Percentiles rank a stretch among this genome's conserved stretches.
Evolutionary conservation across 1,140 invertebrate genomes (phyloP).

Genomic region (Zaprionus vittiger): DNA sequence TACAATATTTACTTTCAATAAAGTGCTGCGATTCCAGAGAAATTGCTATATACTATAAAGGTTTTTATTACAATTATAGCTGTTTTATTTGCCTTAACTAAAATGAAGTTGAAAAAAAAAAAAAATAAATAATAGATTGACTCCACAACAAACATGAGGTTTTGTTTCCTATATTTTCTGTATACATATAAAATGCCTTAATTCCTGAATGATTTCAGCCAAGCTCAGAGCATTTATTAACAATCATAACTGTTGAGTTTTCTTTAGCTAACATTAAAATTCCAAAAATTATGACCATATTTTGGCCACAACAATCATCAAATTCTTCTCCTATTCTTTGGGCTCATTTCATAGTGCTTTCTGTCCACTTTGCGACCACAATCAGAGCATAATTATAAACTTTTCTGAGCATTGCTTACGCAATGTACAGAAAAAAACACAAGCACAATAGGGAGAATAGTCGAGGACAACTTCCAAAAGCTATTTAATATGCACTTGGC

Average conservation of each 20-base stretch:
- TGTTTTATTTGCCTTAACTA: not conserved
- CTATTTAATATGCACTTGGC: conserved; percentile 75
- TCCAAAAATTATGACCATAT: not conserved
- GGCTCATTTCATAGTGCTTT: not conserved
- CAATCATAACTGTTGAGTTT: not conserved
- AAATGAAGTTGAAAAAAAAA: not conserved
- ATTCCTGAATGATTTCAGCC: not conserved
- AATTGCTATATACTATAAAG: not conserved
- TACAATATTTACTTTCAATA: not conserved
- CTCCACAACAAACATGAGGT: too few species aligned
- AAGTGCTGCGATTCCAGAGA: not conserved
- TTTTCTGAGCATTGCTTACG: conserved; percentile 58
- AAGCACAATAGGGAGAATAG: conserved; percentile 16
- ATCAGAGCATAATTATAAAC: conserved; percentile 80
- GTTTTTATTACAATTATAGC: not conserved
- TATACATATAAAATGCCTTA: not conserved
- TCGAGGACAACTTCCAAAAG: conserved; percentile 53
- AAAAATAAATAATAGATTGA: not conserved
- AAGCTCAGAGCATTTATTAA: not conserved
- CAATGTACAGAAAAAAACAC: conserved; percentile 59
- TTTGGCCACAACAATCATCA: conserved; percentile 32
- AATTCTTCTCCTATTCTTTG: conserved; percentile 8
- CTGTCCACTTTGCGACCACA: conserved; percentile 50
- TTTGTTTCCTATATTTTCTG: not conserved
- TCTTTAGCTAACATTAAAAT: not conserved